Conservation (phyloP, 2,113 vertebrate species). For the Nibea albiflora region DNA sequence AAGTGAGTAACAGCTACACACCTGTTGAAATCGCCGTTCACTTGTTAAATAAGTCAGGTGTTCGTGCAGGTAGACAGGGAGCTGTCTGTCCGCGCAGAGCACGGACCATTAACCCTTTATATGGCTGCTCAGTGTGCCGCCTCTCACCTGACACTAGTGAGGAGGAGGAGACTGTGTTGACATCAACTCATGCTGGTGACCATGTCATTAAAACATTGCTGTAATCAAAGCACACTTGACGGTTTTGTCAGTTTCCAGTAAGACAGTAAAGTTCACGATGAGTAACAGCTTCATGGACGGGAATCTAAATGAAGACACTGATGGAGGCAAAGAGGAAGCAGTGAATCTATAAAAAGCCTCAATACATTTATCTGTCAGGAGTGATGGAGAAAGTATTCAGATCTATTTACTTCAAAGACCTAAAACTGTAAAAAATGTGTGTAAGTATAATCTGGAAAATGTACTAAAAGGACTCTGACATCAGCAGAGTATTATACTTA, state of each 20-base stretch:
- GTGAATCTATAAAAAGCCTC: neutral
- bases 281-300: neutral
- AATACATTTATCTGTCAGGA: neutral
- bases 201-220: neutral
- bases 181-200: neutral
- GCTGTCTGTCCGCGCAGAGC: neutral
- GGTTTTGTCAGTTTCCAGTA: neutral
- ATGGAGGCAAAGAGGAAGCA: neutral
- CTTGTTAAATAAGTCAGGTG: neutral
- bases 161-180: slow-evolving; percentile 27
- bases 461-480: no score
- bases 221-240: neutral
- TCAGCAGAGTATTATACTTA: no score
- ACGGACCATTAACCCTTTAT: neutral
- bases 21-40: neutral
- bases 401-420: neutral
- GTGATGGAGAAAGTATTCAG: neutral
- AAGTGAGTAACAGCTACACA: slow-evolving; percentile 3
- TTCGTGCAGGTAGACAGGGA: neutral
- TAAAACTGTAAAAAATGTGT: neutral
- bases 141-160: slow-evolving; percentile 32
- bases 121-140: neutral
- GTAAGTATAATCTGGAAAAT: no score
- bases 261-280: neutral
- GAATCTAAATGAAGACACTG: neutral